Evolutionary conservation across 2,888 invertebrate genomes (phyloP), one percentile per base, ranked within the genome.

Genomic region (Drepanosiphum platanoidis): DNA sequence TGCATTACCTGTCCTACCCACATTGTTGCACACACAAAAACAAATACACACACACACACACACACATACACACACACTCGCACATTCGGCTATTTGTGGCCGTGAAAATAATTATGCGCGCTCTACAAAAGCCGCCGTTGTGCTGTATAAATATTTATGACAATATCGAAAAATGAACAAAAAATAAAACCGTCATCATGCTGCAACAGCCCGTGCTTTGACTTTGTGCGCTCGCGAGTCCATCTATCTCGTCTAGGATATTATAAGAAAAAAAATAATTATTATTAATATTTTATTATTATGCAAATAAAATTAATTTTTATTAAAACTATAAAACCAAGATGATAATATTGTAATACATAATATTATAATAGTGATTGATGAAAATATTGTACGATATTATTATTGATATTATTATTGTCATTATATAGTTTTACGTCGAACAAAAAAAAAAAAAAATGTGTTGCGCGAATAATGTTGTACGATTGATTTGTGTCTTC

Each of bases 81-180:
- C n/a, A n/a, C n/a, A n/a, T n/a, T 61, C 32, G 32, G 34, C 68
- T 80, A 46, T 58, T 72, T 30, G 58, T 72, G 42, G 58, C 7
- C 32, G 30, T 58, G 5, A 61, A 72, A 32, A n/a, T n/a, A n/a
- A n/a, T n/a, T n/a, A n/a, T n/a, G n/a, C n/a, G n/a, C 32, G 71
- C 27, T 72, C 81, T 72, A 71, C 61, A 32, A 61, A 72, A n/a
- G n/a, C 39, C 7, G 71, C 81, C 72, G 61, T 61, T 58, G 71
- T 61, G 58, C 71, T 72, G n/a, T n/a, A 71, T n/a, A 32, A 42
- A 58, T 9, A 27, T 71, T 36, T 58, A 75, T 11, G n/a, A 58
- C 27, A 58, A 30, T 70, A 72, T 71, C 30, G n/a, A n/a, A n/a
- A n/a, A n/a, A n/a, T n/a, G n/a, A n/a, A n/a, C n/a, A n/a, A n/a